phyloP scores from a whole-genome alignment of 92 coral and sea anemone genomes.

The Pocillopora meandrina region DNA sequence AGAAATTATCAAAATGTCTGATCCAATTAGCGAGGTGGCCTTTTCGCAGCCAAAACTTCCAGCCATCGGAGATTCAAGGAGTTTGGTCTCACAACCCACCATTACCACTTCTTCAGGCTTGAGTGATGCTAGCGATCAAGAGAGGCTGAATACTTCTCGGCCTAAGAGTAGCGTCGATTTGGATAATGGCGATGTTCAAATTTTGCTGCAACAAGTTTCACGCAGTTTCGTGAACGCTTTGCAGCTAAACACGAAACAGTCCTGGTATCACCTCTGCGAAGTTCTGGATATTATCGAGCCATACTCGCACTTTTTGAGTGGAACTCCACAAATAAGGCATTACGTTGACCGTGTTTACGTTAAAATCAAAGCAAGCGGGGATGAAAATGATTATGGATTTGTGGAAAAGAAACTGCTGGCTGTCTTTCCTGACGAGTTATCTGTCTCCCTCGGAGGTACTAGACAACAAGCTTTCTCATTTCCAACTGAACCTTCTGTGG shows the following conservation, averaged over 20 bases:
- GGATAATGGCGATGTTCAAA: slow-evolving; percentile 55
- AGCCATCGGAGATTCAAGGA: slow-evolving; percentile 71
- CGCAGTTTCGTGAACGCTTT: slow-evolving; percentile 82
- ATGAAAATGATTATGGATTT: slow-evolving; percentile 44
- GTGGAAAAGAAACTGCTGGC: slow-evolving; percentile 52
- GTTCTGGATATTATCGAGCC: slow-evolving; percentile 80
- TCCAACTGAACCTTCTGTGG: slow-evolving; percentile 70
- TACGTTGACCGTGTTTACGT: slow-evolving; percentile 82
- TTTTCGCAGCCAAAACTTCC: slow-evolving; percentile 82
- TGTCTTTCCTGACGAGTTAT: slow-evolving; percentile 71
- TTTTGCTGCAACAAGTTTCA: slow-evolving; percentile 73
- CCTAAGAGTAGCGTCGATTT: slow-evolving; percentile 49
- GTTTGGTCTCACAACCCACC: slow-evolving; percentile 67
- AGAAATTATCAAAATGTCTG: slow-evolving; percentile 50
- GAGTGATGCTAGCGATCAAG: slow-evolving; percentile 34
- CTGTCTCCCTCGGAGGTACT: slow-evolving; percentile 35
- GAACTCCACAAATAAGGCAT: slow-evolving; percentile 74
- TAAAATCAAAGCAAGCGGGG: slow-evolving; percentile 52
- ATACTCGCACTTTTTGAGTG: slow-evolving; percentile 68
- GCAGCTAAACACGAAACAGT: slow-evolving; percentile 68
- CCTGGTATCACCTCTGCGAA: slow-evolving; percentile 87
- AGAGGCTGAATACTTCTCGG: slow-evolving; percentile 26
- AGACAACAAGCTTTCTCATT: slow-evolving; percentile 48
- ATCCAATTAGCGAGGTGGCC: slow-evolving; percentile 50
- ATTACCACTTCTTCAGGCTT: slow-evolving; percentile 15